phyloP scores from a whole-genome alignment of 1,140 invertebrate species.

The Megathymus violae region DNA sequence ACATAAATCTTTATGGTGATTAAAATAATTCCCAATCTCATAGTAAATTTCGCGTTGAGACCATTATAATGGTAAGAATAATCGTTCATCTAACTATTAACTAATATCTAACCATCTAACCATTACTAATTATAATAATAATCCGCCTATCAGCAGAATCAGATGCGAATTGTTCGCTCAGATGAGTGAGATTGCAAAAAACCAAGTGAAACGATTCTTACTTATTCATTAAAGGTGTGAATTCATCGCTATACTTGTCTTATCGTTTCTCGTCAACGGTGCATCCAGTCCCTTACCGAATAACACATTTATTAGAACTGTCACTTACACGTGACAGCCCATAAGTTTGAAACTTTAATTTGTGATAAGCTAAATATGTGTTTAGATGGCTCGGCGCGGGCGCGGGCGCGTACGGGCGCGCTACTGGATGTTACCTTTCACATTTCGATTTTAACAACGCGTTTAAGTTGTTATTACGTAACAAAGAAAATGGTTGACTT shows the following conservation, averaged over 20 bases:
- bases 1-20: no score
- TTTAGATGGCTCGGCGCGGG: slow-evolving; percentile 42
- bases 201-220: no score
- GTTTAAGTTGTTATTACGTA: slow-evolving; percentile 32
- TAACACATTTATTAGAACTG: slow-evolving; percentile 78
- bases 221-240: no score
- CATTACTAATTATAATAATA: no score
- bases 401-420: slow-evolving; percentile 45
- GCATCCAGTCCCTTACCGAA: slow-evolving; percentile 29
- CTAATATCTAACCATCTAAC: no score
- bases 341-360: slow-evolving; percentile 73
- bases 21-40: no score
- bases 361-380: slow-evolving; percentile 73
- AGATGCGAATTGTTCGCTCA: no score
- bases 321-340: slow-evolving; percentile 71
- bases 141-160: no score
- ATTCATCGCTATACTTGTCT: neutral
- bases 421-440: slow-evolving; percentile 69
- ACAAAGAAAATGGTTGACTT: slow-evolving; percentile 15
- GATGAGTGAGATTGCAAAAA: no score
- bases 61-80: no score
- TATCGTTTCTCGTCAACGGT: neutral
- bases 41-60: no score
- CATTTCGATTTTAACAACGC: slow-evolving; percentile 39
- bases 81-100: no score